phyloP scores from a whole-genome alignment of 2,888 invertebrate species.

The Melipona beecheii region DNA sequence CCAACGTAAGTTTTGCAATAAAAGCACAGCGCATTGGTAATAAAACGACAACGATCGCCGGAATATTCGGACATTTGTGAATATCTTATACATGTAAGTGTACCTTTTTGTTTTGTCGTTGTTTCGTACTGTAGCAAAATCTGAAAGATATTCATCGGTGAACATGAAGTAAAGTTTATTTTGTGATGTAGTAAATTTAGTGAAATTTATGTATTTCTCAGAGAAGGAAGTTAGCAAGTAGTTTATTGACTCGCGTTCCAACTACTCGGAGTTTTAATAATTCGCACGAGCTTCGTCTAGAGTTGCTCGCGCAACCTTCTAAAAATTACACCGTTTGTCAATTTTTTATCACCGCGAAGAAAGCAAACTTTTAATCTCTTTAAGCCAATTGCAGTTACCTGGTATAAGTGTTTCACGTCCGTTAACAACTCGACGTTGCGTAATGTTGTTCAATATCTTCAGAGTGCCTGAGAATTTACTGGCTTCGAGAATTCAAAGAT shows the following conservation, averaged over 20 bases:
- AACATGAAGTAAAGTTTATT: too few species aligned
- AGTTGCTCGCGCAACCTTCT: background rate
- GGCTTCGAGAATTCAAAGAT: too few species aligned
- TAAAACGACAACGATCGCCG: background rate
- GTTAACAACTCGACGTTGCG: background rate
- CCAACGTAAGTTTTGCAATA: conserved; percentile 73
- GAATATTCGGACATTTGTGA: too few species aligned
- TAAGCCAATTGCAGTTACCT: background rate
- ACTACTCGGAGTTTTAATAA: background rate
- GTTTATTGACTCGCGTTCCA: background rate
- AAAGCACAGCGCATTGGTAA: background rate
- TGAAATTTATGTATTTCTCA: too few species aligned
- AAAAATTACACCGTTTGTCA: background rate
- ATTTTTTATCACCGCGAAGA: background rate
- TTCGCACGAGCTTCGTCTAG: background rate
- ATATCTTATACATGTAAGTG: too few species aligned
- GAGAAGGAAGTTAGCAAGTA: background rate
- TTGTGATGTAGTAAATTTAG: too few species aligned
- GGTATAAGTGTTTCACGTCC: background rate
- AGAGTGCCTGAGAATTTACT: background rate
- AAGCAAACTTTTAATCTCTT: background rate
- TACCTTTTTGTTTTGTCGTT: too few species aligned
- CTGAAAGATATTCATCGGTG: too few species aligned
- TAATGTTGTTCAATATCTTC: background rate
- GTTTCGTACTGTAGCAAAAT: too few species aligned